Conservation (phyloP, 2,797 vertebrate species). For the Smutsia gigantea region DNA sequence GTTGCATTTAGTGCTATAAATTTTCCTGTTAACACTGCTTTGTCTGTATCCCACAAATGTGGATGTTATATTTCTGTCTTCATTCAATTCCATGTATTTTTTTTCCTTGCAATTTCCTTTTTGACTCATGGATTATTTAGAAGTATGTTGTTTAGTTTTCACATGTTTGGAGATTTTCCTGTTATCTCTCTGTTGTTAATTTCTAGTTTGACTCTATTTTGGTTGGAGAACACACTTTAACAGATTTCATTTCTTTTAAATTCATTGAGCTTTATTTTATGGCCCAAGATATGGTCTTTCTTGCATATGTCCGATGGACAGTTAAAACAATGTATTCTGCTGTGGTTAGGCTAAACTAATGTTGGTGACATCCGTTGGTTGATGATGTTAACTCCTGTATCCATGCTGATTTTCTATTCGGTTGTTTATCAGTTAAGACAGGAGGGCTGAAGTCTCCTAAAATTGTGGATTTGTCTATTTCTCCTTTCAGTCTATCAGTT, state of each 20-base stretch:
- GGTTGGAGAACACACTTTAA: neutral
- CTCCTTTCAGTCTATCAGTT: neutral
- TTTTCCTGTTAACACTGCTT: neutral
- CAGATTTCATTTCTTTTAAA: neutral
- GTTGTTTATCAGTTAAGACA: neutral
- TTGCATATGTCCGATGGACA: neutral
- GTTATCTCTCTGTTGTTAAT: neutral
- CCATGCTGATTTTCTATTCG: neutral
- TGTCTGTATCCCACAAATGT: neutral
- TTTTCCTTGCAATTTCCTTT: neutral
- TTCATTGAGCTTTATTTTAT: neutral
- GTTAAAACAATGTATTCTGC: neutral
- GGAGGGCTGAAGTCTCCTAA: neutral
- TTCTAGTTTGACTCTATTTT: neutral
- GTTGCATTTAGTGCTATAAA: neutral
- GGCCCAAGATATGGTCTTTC: neutral
- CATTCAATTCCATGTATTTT: neutral
- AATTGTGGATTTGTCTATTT: neutral
- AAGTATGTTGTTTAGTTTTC: neutral
- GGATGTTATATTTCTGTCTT: neutral
- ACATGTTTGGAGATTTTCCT: neutral
- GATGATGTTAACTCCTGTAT: neutral
- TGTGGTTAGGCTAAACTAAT: neutral
- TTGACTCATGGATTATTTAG: neutral
- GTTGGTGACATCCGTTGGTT: neutral